Percentiles rank a stretch among this genome's conserved stretches.
phyloP scores from a whole-genome alignment of 2,888 invertebrate species.

The Periphyllus acericola region DNA sequence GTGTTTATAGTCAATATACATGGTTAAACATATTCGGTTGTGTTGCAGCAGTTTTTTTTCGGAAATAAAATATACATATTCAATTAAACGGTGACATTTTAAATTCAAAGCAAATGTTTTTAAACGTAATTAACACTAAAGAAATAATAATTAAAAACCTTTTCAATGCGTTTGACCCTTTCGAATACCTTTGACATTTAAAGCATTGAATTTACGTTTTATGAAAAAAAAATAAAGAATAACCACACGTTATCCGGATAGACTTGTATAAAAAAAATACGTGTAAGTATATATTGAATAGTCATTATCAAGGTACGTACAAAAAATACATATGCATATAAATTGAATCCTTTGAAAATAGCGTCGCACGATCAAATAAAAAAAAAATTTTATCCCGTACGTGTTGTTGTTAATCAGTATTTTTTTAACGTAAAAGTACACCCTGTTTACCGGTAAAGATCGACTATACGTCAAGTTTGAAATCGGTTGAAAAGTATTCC shows the following conservation, averaged over 20 bases:
- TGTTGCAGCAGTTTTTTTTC: background rate
- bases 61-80: background rate
- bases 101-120: background rate
- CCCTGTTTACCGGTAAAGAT: background rate
- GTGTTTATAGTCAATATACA: background rate
- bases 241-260: background rate
- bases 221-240: background rate
- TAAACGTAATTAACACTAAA: too few relatives aligned
- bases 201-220: background rate
- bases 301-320: too few relatives aligned
- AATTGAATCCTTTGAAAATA: background rate
- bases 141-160: background rate
- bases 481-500: background rate
- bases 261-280: background rate
- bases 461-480: background rate
- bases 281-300: too few relatives aligned
- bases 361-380: background rate
- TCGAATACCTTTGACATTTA: background rate
- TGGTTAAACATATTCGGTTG: background rate
- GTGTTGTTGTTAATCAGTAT: too few relatives aligned
- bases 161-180: background rate
- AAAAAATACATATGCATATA: too few relatives aligned
- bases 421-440: background rate
- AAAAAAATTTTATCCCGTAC: background rate
- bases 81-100: background rate